Base-by-base conservation (phyloP, 2,797 vertebrate species). In the Ataeniobius toweri region DNA sequence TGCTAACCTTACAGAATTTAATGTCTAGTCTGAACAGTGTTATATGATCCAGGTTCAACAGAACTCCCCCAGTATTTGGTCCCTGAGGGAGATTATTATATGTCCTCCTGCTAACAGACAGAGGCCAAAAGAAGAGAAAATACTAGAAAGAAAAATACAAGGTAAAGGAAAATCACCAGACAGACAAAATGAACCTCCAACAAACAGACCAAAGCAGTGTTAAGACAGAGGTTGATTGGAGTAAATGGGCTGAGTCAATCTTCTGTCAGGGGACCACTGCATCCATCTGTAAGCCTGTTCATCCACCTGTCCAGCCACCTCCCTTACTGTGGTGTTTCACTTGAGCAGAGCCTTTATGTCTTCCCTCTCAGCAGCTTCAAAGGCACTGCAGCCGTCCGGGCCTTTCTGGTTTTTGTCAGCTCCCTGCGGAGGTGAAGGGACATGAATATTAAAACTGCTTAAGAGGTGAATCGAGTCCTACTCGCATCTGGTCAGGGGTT, bases 271-370 rank as follows among this genome's bases (percentile, higher is more conserved):
- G 85, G 83, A 91, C 85, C 90, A 90, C 93, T 89, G 90, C 89
- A 39, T 92, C 91, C 87, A 58, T 91, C 90, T 83, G 89, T 89
- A 85, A 82, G 88, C 86, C 86, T 55, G 80, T 81, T 82, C 84
- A 88, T 87, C 89, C 84, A 82, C 90, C 88, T 87, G 88, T 90
- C 91, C 82, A 74, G 86, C 86, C 82, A 78, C 90, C 86, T 85
- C 83, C 80, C 77, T 76, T 76, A 79, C 80, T 18, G 79, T 56
- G 51, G 78, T 24, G 77, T 78, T 89, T 95, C 93, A 96, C 91
- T 95, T 93, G 58, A 96, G 87, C 83, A 96, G 91, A 72, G 83
- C 93, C 91, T 93, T 96, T 24, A 96, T 94, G 63, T 53, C 85
- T 0, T 92, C 92, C 5, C 4, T 71, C 31, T 93, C 89, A 0